Evolutionary conservation across 2,113 vertebrate species (phyloP).

Genomic region (Ivindomyrus marchei): DNA sequence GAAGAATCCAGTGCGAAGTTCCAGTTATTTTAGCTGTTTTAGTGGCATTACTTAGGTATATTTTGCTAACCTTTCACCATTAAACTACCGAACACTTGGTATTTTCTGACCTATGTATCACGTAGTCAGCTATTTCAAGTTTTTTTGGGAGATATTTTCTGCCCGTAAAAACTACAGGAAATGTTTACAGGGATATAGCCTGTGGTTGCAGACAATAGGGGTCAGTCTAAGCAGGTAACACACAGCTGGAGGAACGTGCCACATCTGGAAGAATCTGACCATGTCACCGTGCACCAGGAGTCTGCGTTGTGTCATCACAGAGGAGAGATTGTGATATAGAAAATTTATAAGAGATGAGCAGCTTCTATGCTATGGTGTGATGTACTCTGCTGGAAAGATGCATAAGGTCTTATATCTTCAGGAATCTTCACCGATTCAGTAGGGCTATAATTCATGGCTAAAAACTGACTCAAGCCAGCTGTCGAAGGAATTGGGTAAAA

Average conservation of each 20-base stretch:
- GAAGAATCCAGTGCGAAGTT: neutral
- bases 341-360: neutral
- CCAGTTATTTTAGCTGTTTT: neutral
- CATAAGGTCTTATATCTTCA: neutral
- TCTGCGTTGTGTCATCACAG: neutral
- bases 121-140: neutral
- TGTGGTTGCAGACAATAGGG: neutral
- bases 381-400: neutral
- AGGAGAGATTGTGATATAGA: neutral
- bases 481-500: neutral
- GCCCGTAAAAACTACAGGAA: neutral
- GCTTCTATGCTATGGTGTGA: neutral
- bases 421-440: neutral
- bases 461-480: neutral
- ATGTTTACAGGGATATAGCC: neutral
- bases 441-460: neutral
- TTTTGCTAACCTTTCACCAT: neutral
- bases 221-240: neutral
- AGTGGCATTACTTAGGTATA: neutral
- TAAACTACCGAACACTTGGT: neutral
- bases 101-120: neutral
- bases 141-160: neutral
- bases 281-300: neutral
- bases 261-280: neutral
- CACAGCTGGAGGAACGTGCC: neutral